Conservation (phyloP, 2,113 vertebrate species). For the Turnix velox region DNA sequence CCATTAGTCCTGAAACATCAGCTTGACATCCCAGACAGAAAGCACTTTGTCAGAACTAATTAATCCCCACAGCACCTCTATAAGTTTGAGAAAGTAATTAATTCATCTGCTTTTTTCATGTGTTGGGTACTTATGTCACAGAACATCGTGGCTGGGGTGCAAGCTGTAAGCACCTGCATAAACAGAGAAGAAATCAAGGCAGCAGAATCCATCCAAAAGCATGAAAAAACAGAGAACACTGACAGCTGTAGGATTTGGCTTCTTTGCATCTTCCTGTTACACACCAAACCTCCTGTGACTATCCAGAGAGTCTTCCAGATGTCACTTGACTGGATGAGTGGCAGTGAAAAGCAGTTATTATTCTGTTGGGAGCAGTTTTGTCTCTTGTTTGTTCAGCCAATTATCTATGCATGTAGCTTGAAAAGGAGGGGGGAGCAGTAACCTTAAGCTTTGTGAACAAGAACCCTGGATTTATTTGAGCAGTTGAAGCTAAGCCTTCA, state of each 20-base stretch:
- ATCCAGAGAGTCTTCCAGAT: conserved; percentile 52
- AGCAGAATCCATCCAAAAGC: conserved; percentile 39
- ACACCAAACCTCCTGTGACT: conserved; percentile 48
- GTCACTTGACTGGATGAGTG: conserved; percentile 50
- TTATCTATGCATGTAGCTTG: conserved; percentile 39
- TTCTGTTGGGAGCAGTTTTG: conserved; percentile 43
- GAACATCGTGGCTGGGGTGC: not conserved
- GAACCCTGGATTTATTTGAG: not conserved
- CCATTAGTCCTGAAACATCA: conserved; percentile 58
- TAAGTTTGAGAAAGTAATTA: conserved; percentile 22
- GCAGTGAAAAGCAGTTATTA: conserved; percentile 51
- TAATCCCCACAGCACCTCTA: conserved; percentile 45
- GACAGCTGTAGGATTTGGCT: conserved; percentile 57
- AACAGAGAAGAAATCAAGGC: conserved; percentile 40
- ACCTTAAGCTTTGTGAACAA: conserved; percentile 27
- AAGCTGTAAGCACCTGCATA: not conserved
- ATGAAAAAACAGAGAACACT: not conserved
- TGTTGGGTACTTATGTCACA: conserved; percentile 14
- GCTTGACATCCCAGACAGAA: conserved; percentile 47
- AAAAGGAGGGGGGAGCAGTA: not conserved
- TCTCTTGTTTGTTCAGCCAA: conserved; percentile 56
- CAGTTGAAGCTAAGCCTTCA: not conserved
- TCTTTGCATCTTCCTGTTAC: conserved; percentile 13
- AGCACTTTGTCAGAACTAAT: conserved; percentile 56
- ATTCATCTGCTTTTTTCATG: conserved; percentile 39